Percentiles rank a stretch among this genome's conserved stretches.
phyloP scores from a whole-genome alignment of 2,113 vertebrate genomes.

The Bujurquina vittata region DNA sequence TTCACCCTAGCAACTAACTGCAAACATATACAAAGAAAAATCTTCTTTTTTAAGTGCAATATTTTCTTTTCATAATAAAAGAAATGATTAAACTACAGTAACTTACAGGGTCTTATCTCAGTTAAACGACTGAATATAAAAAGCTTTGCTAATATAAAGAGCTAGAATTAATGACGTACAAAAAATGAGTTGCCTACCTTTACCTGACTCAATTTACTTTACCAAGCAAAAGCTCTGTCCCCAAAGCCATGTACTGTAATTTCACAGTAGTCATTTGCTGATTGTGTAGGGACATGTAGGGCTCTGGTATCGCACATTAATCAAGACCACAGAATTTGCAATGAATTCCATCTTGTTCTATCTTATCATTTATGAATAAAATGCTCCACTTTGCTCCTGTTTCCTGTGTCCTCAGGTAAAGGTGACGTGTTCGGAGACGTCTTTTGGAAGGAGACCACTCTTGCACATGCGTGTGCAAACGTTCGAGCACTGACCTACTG shows the following conservation, averaged over 20 bases:
- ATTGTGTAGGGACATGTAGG: background rate
- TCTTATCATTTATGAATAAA: background rate
- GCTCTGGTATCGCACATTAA: background rate
- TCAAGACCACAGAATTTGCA: no score
- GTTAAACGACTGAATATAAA: no score
- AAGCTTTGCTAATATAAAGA: no score
- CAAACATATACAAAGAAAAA: background rate
- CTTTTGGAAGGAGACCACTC: conserved; percentile 95
- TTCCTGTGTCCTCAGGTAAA: conserved; percentile 83
- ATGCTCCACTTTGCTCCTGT: background rate
- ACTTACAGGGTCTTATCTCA: background rate
- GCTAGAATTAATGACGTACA: no score
- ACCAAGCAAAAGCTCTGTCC: background rate
- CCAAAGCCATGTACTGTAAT: background rate
- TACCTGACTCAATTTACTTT: background rate
- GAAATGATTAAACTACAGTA: background rate
- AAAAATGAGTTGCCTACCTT: fast-evolving
- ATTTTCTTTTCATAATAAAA: background rate
- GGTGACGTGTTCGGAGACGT: conserved; percentile 97
- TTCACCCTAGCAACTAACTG: background rate
- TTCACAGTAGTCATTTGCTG: background rate
- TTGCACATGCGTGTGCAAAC: conserved; percentile 94
- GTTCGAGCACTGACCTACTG: conserved; percentile 95
- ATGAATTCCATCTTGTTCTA: background rate
- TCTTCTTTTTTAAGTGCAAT: background rate